Evolutionary conservation across 2,888 invertebrate genomes (phyloP).

Genomic region (Julus scanicus): DNA sequence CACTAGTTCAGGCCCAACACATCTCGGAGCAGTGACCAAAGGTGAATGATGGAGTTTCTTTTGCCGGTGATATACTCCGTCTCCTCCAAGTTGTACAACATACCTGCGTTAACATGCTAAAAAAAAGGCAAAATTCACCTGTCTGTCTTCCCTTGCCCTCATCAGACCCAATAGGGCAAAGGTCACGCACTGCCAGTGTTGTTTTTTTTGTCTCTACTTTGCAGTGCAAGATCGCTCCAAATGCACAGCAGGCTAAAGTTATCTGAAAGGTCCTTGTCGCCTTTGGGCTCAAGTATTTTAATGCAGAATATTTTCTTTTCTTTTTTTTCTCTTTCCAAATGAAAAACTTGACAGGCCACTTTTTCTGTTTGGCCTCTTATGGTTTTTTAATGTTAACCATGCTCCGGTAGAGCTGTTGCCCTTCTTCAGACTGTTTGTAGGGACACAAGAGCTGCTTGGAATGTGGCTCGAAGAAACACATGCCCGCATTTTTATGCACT

Average conservation of each 20-base stretch:
- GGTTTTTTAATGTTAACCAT: conserved; percentile 45
- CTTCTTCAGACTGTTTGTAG: conserved; percentile 26
- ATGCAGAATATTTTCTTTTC: not conserved
- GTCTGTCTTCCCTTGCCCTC: conserved; percentile 37
- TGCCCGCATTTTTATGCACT: conserved; percentile 45
- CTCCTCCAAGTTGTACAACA: not conserved
- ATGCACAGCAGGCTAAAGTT: conserved; percentile 37
- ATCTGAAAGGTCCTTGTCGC: conserved; percentile 43
- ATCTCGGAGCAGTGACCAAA: not conserved
- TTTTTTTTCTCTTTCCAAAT: not conserved
- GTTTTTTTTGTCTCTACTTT: conserved; percentile 13
- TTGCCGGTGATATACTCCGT: conserved; percentile 21
- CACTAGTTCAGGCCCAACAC: conserved; percentile 1
- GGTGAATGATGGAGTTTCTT: conserved; percentile 24
- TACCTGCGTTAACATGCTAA: not conserved
- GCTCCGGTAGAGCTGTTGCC: conserved; percentile 45
- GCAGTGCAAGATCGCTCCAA: conserved; percentile 43
- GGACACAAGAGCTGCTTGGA: conserved; percentile 5
- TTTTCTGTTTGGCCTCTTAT: conserved; percentile 41
- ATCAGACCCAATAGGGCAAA: not conserved
- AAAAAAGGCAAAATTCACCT: conserved; percentile 5
- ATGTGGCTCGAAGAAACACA: conserved; percentile 20
- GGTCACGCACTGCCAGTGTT: conserved; percentile 7
- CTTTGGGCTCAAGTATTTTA: conserved; percentile 29
- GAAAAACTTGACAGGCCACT: conserved; percentile 29